A percentile compares a stretch with the other conserved stretches of the same genome.
These are phyloP conservation scores for Drosophila ogumai DNA, from an alignment of 1,140 invertebrate species.

Conservation along the genomic window DNA sequence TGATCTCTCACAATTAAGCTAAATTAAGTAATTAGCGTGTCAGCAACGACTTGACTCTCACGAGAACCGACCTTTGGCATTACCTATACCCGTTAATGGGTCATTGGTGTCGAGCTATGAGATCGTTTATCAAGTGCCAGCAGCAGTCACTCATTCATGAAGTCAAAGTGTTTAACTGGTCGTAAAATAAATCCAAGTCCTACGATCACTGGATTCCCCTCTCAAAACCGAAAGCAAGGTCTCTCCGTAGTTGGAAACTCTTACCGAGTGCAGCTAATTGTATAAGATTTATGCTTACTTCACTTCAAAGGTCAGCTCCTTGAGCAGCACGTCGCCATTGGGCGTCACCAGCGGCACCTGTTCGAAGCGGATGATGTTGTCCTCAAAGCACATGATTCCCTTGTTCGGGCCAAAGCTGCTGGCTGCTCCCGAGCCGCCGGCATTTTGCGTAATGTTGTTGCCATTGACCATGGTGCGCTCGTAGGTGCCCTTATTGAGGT, in stretches of 20 bases:
- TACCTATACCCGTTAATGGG: neutral
- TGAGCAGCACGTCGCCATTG: conserved; percentile 97
- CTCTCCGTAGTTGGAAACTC: no score
- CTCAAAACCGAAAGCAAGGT: no score
- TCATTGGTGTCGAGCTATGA: neutral
- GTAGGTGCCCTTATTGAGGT: conserved; percentile 94
- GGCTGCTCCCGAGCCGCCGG: conserved; percentile 26
- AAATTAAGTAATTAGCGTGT: neutral
- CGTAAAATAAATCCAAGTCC: neutral
- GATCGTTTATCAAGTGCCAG: neutral
- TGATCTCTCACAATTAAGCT: neutral
- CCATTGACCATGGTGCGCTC: conserved; percentile 93
- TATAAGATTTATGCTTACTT: conserved; percentile 85
- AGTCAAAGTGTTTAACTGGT: neutral
- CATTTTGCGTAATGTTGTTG: conserved; percentile 57
- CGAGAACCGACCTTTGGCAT: neutral
- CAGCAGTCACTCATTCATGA: neutral
- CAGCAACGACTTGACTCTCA: neutral
- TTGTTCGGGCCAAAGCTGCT: conserved; percentile 87
- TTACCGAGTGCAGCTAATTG: no score
- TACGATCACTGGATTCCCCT: no score
- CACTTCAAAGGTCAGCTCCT: conserved; percentile 96
- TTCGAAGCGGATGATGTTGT: conserved; percentile 97
- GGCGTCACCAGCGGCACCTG: conserved; percentile 97
- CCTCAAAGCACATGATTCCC: conserved; percentile 93